Evolutionary conservation across 1,140 invertebrate genomes (phyloP).

Genomic region (Stenopsyche tienmushanensis): DNA sequence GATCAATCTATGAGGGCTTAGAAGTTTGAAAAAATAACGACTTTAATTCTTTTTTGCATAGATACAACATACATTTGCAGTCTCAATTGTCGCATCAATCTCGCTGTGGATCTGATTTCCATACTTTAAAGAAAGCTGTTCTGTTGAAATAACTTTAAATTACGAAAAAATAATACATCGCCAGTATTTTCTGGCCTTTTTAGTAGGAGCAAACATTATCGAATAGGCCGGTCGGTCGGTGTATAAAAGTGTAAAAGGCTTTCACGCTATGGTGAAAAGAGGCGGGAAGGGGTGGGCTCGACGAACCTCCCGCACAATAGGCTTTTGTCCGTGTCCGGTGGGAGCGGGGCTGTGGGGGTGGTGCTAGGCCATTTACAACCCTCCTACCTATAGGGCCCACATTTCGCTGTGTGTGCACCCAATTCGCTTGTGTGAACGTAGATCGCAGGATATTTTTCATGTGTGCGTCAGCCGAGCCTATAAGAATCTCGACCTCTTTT

Average conservation of each 20-base stretch:
- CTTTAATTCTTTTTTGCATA: too few species aligned
- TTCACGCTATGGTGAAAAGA: slow-evolving; percentile 11
- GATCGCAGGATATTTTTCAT: neutral
- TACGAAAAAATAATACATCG: too few species aligned
- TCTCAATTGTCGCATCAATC: too few species aligned
- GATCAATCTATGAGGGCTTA: too few species aligned
- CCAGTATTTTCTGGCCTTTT: too few species aligned
- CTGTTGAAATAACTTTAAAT: too few species aligned
- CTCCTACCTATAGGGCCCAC: slow-evolving; percentile 5
- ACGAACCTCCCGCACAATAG: slow-evolving; percentile 21
- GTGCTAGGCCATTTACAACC: slow-evolving; percentile 31
- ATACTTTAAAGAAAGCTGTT: too few species aligned
- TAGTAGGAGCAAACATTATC: neutral
- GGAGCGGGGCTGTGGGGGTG: neutral
- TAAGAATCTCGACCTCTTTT: too few species aligned
- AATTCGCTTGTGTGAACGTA: neutral
- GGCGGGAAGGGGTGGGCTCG: neutral
- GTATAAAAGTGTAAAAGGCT: slow-evolving; percentile 36
- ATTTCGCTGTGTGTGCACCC: neutral
- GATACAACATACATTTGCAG: too few species aligned
- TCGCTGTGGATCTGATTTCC: too few species aligned
- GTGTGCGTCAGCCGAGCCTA: slow-evolving; percentile 19
- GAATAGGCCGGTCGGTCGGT: slow-evolving; percentile 15
- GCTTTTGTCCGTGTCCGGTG: slow-evolving; percentile 26
- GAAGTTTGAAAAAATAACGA: too few species aligned